Percentiles rank a stretch among this genome's conserved stretches.
These are phyloP conservation scores for Mus spretus DNA, from an alignment of 2,797 vertebrate species.

Conservation along the genomic window DNA sequence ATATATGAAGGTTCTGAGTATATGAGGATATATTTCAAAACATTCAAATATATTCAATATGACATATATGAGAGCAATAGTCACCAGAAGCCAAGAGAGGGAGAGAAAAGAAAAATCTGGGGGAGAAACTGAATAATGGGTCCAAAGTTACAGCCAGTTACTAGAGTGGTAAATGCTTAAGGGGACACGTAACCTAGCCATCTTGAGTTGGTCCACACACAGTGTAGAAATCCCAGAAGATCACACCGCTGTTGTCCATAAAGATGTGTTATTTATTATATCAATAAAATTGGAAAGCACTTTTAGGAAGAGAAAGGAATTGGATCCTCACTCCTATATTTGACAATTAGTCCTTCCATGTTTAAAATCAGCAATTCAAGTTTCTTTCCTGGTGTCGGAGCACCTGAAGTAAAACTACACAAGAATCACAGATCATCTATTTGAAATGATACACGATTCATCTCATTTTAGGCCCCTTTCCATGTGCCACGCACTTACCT, in stretches of 20 bases:
- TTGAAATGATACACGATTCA: neutral
- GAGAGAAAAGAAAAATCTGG: neutral
- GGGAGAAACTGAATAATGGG: neutral
- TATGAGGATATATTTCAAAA: neutral
- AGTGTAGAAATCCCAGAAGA: neutral
- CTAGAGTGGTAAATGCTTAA: neutral
- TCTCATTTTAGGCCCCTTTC: neutral
- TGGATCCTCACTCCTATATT: neutral
- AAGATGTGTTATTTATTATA: neutral
- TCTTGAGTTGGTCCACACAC: neutral
- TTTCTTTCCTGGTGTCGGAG: neutral
- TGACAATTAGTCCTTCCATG: neutral
- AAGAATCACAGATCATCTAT: neutral
- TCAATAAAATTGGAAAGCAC: neutral
- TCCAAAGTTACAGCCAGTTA: neutral
- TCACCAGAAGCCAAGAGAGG: neutral
- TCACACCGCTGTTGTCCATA: neutral
- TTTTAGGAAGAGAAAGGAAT: constrained; percentile 51
- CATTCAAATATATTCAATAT: neutral
- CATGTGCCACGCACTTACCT: neutral
- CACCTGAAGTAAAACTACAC: constrained; percentile 33
- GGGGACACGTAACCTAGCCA: neutral
- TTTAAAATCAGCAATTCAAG: constrained; percentile 2
- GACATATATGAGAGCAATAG: neutral
- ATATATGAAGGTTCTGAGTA: neutral